Base-by-base conservation (phyloP, 2,888 invertebrate species). In the Cheiracanthium punctorium region DNA sequence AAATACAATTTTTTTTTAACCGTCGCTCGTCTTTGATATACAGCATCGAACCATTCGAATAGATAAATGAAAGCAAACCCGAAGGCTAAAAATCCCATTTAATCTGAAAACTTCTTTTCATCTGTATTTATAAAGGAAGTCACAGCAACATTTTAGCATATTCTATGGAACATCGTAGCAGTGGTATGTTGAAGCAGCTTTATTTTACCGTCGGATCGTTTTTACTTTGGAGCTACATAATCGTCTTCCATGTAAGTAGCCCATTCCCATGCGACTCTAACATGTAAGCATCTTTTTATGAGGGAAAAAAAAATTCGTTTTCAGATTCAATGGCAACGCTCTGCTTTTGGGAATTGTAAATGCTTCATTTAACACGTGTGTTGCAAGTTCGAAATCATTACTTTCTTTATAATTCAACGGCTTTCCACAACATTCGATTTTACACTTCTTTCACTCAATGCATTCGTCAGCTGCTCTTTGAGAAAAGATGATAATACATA, bases 71-170 rank as follows among this genome's bases (percentile, higher is more conserved):
- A 58, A 58, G 17, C 24, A 58, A 58, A 12, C 12, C 58, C 58
- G 7, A 5, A 58, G 58, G 24, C 58, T 24, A 58, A 24, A 24
- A 58, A 24, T 58, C 24, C 58, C 58, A 58, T 58, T 58, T 58
- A 1, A 24, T 20, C 5, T 24, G 14, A 20, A 58, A 58, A 58
- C 58, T 20, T 24, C 58, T 58, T n/a, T 58, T 58, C 58, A 58
- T 58, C 17, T 17, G 24, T 58, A 58, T 58, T 58, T 58, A 58
- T 58, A 24, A 58, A 58, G 58, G 58, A 58, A 58, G 58, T 58
- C 1, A n/a, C 7, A 24, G 58, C 24, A 24, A 58, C 58, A 58
- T 20, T 58, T 58, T 17, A 24, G 5, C 58, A 58, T 58, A 7
- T 58, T n/a, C n/a, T n/a, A n/a, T n/a, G n/a, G n/a, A n/a, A n/a